These are phyloP conservation scores for Bothrops alternatus DNA, from an alignment of 2,797 vertebrate genomes.

Conservation along the genomic window DNA sequence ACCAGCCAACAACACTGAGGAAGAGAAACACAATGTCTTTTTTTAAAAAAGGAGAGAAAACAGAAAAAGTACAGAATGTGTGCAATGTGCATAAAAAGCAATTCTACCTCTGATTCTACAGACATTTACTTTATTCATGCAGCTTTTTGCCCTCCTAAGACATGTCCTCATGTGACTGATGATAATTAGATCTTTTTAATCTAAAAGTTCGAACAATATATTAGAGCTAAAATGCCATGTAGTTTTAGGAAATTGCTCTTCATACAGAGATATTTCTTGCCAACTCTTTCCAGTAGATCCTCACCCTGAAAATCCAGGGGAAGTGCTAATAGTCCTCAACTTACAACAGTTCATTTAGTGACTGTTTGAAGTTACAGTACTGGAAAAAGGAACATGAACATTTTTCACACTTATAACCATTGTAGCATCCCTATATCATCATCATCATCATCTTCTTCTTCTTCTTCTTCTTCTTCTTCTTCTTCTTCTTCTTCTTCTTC, in stretches of 20 bases:
- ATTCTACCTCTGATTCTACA: neutral
- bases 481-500: neutral
- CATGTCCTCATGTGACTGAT: neutral
- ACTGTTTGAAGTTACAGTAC: neutral
- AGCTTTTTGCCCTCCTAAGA: neutral
- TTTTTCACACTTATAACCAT: neutral
- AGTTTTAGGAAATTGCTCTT: neutral
- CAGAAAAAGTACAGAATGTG: neutral
- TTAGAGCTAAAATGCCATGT: neutral
- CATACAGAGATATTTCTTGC: neutral
- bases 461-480: neutral
- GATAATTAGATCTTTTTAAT: neutral
- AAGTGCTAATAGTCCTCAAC: neutral
- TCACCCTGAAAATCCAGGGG: neutral
- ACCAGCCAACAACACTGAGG: neutral
- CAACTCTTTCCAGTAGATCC: neutral
- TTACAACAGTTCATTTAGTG: neutral
- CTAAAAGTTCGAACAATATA: neutral
- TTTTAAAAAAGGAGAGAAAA: neutral
- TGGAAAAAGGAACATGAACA: neutral
- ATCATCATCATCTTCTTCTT: neutral
- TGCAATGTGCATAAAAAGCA: neutral
- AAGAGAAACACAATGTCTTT: neutral
- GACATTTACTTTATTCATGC: neutral
- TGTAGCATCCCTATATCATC: neutral